Evolutionary conservation across 2,888 invertebrate species (phyloP).

Genomic region (Hoplodrina blanda): DNA sequence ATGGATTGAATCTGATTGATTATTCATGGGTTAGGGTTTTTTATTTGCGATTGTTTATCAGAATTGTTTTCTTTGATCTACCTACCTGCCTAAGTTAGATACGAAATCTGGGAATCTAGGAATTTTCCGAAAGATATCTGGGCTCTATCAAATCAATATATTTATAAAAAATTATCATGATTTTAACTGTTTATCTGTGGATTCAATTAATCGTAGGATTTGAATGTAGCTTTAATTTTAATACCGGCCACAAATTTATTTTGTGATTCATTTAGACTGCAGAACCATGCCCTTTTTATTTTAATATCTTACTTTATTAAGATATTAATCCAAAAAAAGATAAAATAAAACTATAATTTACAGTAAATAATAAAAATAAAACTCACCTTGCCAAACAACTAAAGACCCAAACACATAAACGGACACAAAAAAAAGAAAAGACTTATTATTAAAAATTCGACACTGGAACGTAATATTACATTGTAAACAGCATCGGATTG

Average conservation of each 20-base stretch:
- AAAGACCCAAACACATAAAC: background rate
- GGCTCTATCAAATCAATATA: background rate
- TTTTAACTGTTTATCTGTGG: conserved; percentile 1
- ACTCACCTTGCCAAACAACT: background rate
- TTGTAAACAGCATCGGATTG: conserved; percentile 15
- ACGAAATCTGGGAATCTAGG: background rate
- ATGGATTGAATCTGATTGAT: background rate
- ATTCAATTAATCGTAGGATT: background rate
- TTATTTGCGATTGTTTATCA: background rate
- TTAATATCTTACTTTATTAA: too few relatives aligned
- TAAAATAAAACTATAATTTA: background rate
- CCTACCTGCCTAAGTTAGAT: background rate
- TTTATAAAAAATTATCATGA: background rate
- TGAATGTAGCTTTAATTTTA: background rate
- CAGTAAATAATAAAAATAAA: background rate
- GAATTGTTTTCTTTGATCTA: background rate
- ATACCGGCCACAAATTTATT: too few relatives aligned
- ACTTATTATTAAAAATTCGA: conserved; percentile 1
- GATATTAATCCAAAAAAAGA: too few relatives aligned
- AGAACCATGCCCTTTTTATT: too few relatives aligned
- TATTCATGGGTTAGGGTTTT: background rate
- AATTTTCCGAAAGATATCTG: conserved; percentile 1
- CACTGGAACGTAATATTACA: conserved; percentile 2
- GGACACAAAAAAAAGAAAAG: background rate
- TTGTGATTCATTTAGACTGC: too few relatives aligned